Percentiles rank a stretch among this genome's conserved stretches.
phyloP scores from a whole-genome alignment of 2,888 invertebrate genomes.

The Philaethria dido region DNA sequence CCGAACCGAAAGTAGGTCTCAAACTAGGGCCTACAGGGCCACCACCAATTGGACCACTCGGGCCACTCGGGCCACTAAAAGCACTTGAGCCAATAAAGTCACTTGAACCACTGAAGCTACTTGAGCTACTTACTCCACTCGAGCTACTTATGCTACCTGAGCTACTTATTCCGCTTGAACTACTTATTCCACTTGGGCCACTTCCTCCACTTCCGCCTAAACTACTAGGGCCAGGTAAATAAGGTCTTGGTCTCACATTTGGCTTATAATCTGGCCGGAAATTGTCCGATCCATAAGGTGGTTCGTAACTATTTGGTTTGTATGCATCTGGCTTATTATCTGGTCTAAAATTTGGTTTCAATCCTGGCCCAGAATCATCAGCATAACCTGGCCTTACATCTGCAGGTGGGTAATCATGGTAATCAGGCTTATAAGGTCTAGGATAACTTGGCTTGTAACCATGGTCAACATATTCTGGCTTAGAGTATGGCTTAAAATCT shows the following conservation, averaged over 20 bases:
- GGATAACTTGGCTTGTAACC: slow-evolving; percentile 26
- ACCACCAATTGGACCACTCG: slow-evolving; percentile 33
- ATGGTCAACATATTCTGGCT: slow-evolving; percentile 23
- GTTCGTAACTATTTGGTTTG: slow-evolving; percentile 36
- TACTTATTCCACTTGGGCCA: slow-evolving; percentile 17
- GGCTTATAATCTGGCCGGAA: slow-evolving; percentile 41
- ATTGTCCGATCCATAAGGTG: slow-evolving; percentile 38
- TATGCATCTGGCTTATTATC: slow-evolving; percentile 36
- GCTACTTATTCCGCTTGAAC: slow-evolving; percentile 28
- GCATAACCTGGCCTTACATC: slow-evolving; percentile 3
- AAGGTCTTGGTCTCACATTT: slow-evolving; percentile 30
- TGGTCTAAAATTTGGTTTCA: slow-evolving; percentile 25
- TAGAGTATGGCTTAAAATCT: slow-evolving; percentile 19
- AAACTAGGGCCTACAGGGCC: slow-evolving; percentile 30
- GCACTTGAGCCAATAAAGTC: slow-evolving; percentile 24
- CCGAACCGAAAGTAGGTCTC: slow-evolving; percentile 38
- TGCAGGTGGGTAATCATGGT: slow-evolving; percentile 13
- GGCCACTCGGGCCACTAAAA: slow-evolving; percentile 24
- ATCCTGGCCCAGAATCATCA: slow-evolving; percentile 4
- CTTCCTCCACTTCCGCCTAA: slow-evolving; percentile 22
- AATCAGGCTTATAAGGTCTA: slow-evolving; percentile 21
- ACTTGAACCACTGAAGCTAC: slow-evolving; percentile 11
- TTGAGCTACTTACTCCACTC: slow-evolving; percentile 33
- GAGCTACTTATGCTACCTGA: not conserved
- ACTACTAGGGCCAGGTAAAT: slow-evolving; percentile 20